These are phyloP conservation scores for Chrysocyon brachyurus DNA, from an alignment of 2,797 vertebrate species.

Conservation along the genomic window DNA sequence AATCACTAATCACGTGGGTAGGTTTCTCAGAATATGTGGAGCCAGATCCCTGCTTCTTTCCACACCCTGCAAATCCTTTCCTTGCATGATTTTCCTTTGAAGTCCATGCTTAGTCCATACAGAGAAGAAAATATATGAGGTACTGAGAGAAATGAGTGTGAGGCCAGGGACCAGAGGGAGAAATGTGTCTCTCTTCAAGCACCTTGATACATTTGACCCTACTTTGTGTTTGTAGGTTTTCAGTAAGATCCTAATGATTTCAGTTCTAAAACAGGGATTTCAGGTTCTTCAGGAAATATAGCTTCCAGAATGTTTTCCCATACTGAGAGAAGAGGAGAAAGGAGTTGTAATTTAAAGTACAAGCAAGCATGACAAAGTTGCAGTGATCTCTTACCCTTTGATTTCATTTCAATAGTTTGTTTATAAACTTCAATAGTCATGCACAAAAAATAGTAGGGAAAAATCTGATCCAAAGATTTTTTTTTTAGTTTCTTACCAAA, in stretches of 20 bases:
- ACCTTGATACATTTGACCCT: constrained; percentile 80
- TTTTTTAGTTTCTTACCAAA: constrained; percentile 68
- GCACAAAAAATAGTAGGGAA: constrained; percentile 60
- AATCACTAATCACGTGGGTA: constrained; percentile 75
- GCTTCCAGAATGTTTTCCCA: constrained; percentile 64
- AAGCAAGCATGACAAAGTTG: constrained; percentile 67
- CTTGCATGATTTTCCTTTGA: constrained; percentile 81
- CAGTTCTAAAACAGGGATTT: constrained; percentile 56
- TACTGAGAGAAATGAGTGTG: constrained; percentile 84
- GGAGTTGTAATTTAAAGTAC: constrained; percentile 56
- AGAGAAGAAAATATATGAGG: constrained; percentile 85
- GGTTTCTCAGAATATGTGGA: constrained; percentile 72
- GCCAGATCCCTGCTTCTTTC: constrained; percentile 80
- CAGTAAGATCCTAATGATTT: constrained; percentile 63
- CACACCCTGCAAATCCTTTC: constrained; percentile 82
- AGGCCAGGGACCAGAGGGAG: constrained; percentile 73
- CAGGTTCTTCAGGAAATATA: constrained; percentile 56
- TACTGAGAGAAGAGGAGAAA: constrained; percentile 27
- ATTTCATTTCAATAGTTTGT: constrained; percentile 79
- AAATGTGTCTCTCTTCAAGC: constrained; percentile 82
- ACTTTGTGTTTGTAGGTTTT: constrained; percentile 77
- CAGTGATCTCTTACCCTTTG: constrained; percentile 66
- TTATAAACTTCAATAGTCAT: constrained; percentile 72
- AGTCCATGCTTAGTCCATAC: constrained; percentile 79
- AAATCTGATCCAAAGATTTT: constrained; percentile 73